A percentile compares a stretch with the other conserved stretches of the same genome.
Evolutionary conservation across 1,140 invertebrate genomes (phyloP).

Genomic region (Ceratoteleas bidentatus): DNA sequence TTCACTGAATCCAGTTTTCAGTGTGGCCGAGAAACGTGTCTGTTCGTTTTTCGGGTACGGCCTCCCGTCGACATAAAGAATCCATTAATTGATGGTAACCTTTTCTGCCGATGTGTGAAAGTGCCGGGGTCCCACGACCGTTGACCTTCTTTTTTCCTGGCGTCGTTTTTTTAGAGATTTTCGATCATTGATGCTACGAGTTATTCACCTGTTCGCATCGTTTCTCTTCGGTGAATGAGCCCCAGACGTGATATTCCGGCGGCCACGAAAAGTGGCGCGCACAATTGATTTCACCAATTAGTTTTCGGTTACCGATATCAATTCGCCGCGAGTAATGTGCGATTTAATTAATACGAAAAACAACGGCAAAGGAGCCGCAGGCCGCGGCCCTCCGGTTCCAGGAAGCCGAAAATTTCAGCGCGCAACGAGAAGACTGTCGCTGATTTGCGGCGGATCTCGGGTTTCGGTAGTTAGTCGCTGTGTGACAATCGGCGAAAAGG

Average conservation of each 20-base stretch:
- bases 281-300: slow-evolving; percentile 46
- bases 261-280: neutral
- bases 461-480: no score
- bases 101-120: slow-evolving; percentile 54
- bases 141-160: slow-evolving; percentile 47
- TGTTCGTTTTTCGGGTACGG: slow-evolving; percentile 3
- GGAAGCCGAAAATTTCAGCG: no score
- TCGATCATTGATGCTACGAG: slow-evolving; percentile 44
- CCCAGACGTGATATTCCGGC: no score
- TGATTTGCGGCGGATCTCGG: no score
- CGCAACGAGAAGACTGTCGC: no score
- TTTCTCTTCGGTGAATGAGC: slow-evolving; percentile 36
- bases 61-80: slow-evolving; percentile 34
- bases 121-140: slow-evolving; percentile 45
- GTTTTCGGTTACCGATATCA: slow-evolving; percentile 14
- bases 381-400: no score
- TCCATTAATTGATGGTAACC: slow-evolving; percentile 53
- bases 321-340: slow-evolving; percentile 6
- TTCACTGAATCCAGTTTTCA: no score
- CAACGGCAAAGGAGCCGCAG: no score
- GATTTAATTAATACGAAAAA: slow-evolving; percentile 19
- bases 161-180: slow-evolving; percentile 33
- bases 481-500: no score
- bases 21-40: no score
- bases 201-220: slow-evolving; percentile 52